Evolutionary conservation across 2,797 vertebrate genomes (phyloP), one percentile per base, ranked within the genome.

Genomic region (Pipistrellus pipistrellus): DNA sequence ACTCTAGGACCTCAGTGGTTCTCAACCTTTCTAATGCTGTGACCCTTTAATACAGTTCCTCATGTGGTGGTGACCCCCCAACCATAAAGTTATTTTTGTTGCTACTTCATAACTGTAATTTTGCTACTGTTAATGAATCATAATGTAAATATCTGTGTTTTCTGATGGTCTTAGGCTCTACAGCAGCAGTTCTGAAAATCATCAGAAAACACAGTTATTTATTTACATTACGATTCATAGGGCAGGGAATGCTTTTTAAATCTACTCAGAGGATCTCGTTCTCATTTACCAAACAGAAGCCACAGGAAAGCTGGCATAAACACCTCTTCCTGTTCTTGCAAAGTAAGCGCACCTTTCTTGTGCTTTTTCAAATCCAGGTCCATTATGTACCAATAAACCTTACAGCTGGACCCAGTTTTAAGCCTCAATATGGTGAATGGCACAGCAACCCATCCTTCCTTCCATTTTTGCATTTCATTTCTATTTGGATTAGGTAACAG

Each of bases 311-410:
- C 6, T 27, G 32, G 51, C 21, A 82, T 64, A 85, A 85, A 62
- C 30, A 44, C 8, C 30, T 78, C 75, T 46, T 80, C 64, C 76
- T 59, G 55, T 8, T 78, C 38, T 53, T 64, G 32, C 6, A 3
- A 91, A 91, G n/a, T 30, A 77, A 82, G 14, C 32, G 10, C 18
- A 71, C 41, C 64, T 76, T 21, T 11, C 46, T 69, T 44, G 32
- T 23, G 27, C 30, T 82, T 94, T 94, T 94, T 89, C 44, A 38
- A 18, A 85, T 59, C 68, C 90, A 57, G 88, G 51, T n/a, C 83
- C 23, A 71, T 86, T 93, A 73, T 44, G 48, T 20, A 68, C 38
- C 32, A 76, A 75, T 38, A 76, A 75, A 68, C 32, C 48, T 85
- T 62, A 32, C 2, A 51, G 20, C 0, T 69, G 59, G 59, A 51